These are phyloP conservation scores for Musca vetustissima DNA, from an alignment of 1,140 invertebrate genomes.

Conservation along the genomic window DNA sequence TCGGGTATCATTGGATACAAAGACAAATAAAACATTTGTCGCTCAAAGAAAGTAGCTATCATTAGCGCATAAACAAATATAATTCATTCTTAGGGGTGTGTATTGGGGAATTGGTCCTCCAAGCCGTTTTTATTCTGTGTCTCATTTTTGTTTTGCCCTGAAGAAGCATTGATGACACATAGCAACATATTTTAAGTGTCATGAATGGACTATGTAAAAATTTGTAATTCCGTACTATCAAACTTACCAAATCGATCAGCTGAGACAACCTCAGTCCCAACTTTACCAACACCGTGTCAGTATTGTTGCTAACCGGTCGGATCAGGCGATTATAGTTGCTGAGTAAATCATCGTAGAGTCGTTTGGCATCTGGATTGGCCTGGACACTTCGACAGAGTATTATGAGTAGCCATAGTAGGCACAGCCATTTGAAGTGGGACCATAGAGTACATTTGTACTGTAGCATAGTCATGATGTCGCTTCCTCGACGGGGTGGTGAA, in stretches of 20 bases:
- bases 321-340: conserved; percentile 96
- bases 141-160: too few relatives aligned
- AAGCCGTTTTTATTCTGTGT: too few relatives aligned
- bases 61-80: too few relatives aligned
- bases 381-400: conserved; percentile 48
- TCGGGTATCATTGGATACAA: too few relatives aligned
- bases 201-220: too few relatives aligned
- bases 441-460: conserved; percentile 30
- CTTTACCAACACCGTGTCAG: conserved; percentile 90
- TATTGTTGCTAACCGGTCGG: conserved; percentile 89
- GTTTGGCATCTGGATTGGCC: conserved; percentile 86
- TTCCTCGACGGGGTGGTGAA: neutral
- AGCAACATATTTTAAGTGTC: too few relatives aligned
- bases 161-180: too few relatives aligned
- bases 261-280: conserved; percentile 90
- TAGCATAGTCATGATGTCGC: neutral
- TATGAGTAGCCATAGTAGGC: conserved; percentile 41
- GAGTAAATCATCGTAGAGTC: conserved; percentile 91
- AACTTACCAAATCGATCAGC: conserved; percentile 88
- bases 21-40: too few relatives aligned
- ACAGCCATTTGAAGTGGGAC: conserved; percentile 47
- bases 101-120: too few relatives aligned
- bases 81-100: too few relatives aligned
- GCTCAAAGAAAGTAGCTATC: too few relatives aligned
- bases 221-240: too few relatives aligned